Evolutionary conservation across 2,888 invertebrate genomes (phyloP), one percentile per base, ranked within the genome.

Genomic region (Yponomeuta evonymella): DNA sequence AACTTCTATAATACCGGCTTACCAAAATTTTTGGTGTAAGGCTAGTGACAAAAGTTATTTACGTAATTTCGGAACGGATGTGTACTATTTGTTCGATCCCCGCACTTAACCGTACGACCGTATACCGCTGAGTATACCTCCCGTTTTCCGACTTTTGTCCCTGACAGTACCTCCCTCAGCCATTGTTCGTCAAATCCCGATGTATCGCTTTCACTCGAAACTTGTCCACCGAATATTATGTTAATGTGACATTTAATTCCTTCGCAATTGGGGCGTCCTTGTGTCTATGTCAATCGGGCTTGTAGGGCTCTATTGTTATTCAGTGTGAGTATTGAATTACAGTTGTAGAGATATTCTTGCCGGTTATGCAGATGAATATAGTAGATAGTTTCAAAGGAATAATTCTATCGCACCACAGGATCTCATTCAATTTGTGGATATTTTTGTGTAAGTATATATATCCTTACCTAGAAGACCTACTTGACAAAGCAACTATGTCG

Each of bases 141-240:
- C 30, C 65, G 3, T 12, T 33, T 33, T 15, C 43, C 33, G 15
- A 58, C 51, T 58, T 58, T 23, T 10, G n/a, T n/a, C 33, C 72
- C 72, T 75, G 73, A 74, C 72, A 71, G 73, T 74, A 73, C 72
- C 75, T 71, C 74, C 65, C 75, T 72, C 74, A 79, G 72, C 80
- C 82, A 88, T 87, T 89, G 89, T 89, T 81, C 79, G 82, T 81
- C 84, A 90, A 89, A 90, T 90, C 89, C 30, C 89, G 83, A 87
- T 87, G 85, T 90, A 89, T 89, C 88, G 88, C 84, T 86, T 87
- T 87, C 88, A 85, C 70, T 70, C 29, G 69, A 69, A 62, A 64
- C 70, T 63, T 43, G 43, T 30, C n/a, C 64, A 48, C 29, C 11
- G 64, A 48, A 43, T 36, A 67, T 30, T 70, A 70, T 70, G 70